Evolutionary conservation across 2,888 invertebrate species (phyloP).

Genomic region (Dryocosmus kuriphilus): DNA sequence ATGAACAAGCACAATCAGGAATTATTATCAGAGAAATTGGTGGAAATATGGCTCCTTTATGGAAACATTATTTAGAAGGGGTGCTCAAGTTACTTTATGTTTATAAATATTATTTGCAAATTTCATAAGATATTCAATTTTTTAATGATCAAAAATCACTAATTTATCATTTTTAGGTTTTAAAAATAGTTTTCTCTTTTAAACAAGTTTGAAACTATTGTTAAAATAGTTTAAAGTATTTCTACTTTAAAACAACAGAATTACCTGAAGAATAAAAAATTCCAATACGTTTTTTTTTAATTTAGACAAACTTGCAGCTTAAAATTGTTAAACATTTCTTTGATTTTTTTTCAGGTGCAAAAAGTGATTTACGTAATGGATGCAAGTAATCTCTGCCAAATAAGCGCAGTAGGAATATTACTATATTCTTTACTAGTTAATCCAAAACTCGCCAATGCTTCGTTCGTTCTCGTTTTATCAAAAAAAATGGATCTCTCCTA

Average conservation of each 20-base stretch:
- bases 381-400: conserved; percentile 91
- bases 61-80: conserved; percentile 87
- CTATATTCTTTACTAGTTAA: conserved; percentile 88
- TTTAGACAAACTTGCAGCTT: too few species aligned
- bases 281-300: too few species aligned
- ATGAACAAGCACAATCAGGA: conserved; percentile 79
- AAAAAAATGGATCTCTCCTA: conserved; percentile 94
- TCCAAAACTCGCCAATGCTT: conserved; percentile 83
- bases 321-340: neutral
- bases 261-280: too few species aligned
- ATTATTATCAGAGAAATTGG: conserved; percentile 87
- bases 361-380: conserved; percentile 89
- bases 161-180: too few species aligned
- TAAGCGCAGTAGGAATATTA: conserved; percentile 90
- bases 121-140: too few species aligned
- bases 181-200: too few species aligned
- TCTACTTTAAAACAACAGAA: too few species aligned
- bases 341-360: conserved; percentile 59
- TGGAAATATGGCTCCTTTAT: conserved; percentile 89
- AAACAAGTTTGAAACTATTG: too few species aligned
- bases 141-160: too few species aligned
- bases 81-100: conserved; percentile 55
- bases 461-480: conserved; percentile 84
- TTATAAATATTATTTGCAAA: too few species aligned
- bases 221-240: too few species aligned